Evolutionary conservation across 2,797 vertebrate species (phyloP), one percentile per base, ranked within the genome.

Genomic region (Orestias chungarensis): DNA sequence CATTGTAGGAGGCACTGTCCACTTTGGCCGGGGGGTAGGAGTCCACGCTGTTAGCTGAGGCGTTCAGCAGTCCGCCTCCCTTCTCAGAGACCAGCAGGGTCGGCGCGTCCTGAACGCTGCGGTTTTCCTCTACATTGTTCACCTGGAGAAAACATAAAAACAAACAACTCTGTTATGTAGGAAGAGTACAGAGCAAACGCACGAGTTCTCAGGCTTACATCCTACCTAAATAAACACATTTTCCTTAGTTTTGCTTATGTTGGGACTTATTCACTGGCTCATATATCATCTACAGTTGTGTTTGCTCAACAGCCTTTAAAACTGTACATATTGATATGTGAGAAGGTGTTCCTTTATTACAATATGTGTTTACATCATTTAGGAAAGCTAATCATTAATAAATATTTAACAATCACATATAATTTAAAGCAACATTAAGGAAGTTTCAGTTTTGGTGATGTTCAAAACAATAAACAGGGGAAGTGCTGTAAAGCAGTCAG

Each of bases 81-180:
- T 96, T 97, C 89, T 97, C 96, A 0, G 96, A 96, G 86, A 96
- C 93, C 81, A 95, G 94, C 59, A 97, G 86, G 0, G 96, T 96
- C 0, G 95, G 95, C 9, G 95, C 94, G 0, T 96, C 95, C 35
- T 94, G 95, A 68, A 91, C 61, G 1, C 95, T 96, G 69, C 70
- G 85, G 62, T 84, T 93, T 27, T 94, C 95, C 4, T 95, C 93
- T 74, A 97, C 95, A 70, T 95, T 95, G 93, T 97, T 97, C 85
- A 97, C 96, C 96, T 95, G 81, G 62, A 80, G 76, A 80, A 62
- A 75, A 46, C 76, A 84, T 29, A 80, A 73, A 86, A 88, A 88
- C 85, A 90, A 87, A 88, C 83, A 75, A n/a, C n/a, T n/a, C n/a
- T n/a, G n/a, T n/a, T n/a, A n/a, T n/a, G 12, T 12, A 52, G 50